Evolutionary conservation across 2,888 invertebrate species (phyloP), one percentile per base, ranked within the genome.

Genomic region (Heliconius erato): DNA sequence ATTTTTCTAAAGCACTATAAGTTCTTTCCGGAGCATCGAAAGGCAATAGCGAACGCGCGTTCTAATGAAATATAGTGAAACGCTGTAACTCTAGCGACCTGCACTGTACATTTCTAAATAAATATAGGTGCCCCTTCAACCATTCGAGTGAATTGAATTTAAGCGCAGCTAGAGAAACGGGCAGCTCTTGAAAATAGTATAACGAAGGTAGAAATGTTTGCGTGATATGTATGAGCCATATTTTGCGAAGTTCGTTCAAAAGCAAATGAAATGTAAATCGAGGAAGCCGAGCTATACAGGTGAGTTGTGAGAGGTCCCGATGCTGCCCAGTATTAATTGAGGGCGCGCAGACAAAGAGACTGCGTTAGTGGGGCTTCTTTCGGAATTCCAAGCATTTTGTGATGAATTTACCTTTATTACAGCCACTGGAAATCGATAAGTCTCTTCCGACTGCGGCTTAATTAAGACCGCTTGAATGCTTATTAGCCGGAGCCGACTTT

Each of bases 371-470:
- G 87, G 89, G 89, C 86, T 91, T 92, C 92, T 92, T 93, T 92
- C 90, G 89, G 91, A 89, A 90, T 87, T 89, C 87, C 88, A 87
- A 85, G 81, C 89, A 88, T 91, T 92, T 91, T 89, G 90, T 90
- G 87, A 89, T 86, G 90, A 91, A 91, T 92, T 91, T 91, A 92
- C 92, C 91, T 92, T 93, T 93, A 92, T 91, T 91, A 92, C 87
- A 90, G 86, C 87, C 89, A 88, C 89, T 91, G 91, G 92, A 93
- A 94, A 94, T 94, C 94, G 92, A 95, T 94, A 93, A 89, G 86
- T 81, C 87, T 87, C 87, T 87, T 87, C 88, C 90, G 87, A 87
- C 86, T 89, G 89, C 86, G 90, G 90, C 91, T 92, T 94, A 93
- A 94, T 94, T 93, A 94, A 92, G 89, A 89, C 89, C 88, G 92